Percentiles rank a stretch among this genome's conserved stretches.
Conservation (phyloP, 1,140 invertebrate genomes). For the Medauroidea extradentata region DNA sequence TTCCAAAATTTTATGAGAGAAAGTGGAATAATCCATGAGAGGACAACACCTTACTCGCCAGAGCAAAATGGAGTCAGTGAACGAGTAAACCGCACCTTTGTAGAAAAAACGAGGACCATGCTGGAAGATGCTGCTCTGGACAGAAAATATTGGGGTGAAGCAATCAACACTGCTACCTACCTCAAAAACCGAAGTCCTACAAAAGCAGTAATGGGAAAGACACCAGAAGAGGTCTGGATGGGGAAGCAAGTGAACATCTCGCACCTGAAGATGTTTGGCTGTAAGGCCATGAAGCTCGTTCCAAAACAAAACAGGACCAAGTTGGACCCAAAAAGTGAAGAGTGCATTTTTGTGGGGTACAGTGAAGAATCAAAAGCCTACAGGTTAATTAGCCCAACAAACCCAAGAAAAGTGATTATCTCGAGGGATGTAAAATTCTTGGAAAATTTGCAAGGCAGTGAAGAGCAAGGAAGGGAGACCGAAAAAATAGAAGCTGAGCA, state of each 20-base stretch:
- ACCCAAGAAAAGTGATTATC: constrained; percentile 24
- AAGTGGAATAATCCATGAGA: constrained; percentile 46
- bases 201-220: constrained; percentile 37
- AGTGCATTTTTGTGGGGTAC: constrained; percentile 37
- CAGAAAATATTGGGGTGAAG: constrained; percentile 38
- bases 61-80: constrained; percentile 50
- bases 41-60: constrained; percentile 44
- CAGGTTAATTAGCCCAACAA: constrained; percentile 28
- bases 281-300: constrained; percentile 38
- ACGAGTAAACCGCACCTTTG: constrained; percentile 43
- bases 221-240: constrained; percentile 42
- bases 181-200: constrained; percentile 44
- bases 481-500: too few relatives aligned
- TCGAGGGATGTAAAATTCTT: constrained; percentile 13
- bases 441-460: background rate
- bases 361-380: constrained; percentile 33
- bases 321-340: constrained; percentile 36
- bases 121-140: constrained; percentile 27
- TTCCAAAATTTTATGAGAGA: constrained; percentile 13
- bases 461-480: background rate
- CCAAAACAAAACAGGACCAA: constrained; percentile 38
- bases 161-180: constrained; percentile 36
- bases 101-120: constrained; percentile 42
- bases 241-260: constrained; percentile 44
- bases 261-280: constrained; percentile 47